Conservation (phyloP, 2,113 vertebrate genomes). For the Macquaria australasica region DNA sequence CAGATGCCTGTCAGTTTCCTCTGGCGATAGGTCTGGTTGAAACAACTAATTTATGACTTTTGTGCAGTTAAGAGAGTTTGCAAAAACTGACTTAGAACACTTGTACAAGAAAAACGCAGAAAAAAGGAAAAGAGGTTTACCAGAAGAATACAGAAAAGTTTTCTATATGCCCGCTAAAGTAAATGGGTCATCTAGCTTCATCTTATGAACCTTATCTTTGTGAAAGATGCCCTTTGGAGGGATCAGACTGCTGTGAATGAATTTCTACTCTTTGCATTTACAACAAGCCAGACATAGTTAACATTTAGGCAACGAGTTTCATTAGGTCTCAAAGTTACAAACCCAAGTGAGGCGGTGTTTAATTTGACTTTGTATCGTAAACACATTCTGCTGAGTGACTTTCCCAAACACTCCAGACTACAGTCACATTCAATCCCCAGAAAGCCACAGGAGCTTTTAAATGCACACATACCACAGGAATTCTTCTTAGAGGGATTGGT, state of each 20-base stretch:
- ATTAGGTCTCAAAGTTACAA: background rate
- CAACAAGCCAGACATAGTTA: background rate
- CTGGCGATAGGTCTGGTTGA: too few relatives aligned
- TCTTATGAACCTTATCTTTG: background rate
- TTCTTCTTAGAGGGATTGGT: conserved; percentile 19
- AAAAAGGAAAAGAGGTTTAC: too few relatives aligned
- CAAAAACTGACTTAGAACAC: too few relatives aligned
- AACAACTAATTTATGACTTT: too few relatives aligned
- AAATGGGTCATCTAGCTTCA: background rate
- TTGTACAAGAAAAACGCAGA: too few relatives aligned
- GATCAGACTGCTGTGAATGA: background rate
- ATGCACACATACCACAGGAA: conserved; percentile 13
- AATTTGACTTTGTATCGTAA: conserved; percentile 27
- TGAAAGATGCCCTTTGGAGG: background rate
- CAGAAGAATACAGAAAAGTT: too few relatives aligned
- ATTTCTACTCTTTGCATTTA: background rate
- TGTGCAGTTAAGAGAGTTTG: too few relatives aligned
- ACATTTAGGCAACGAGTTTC: background rate
- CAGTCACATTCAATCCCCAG: conserved; percentile 1
- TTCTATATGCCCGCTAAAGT: background rate
- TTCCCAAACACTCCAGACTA: conserved; percentile 3
- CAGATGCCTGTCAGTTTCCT: too few relatives aligned
- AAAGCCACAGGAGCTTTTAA: conserved; percentile 15
- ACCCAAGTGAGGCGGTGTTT: background rate
- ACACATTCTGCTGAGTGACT: conserved; percentile 19